Evolutionary conservation across 2,797 vertebrate species (phyloP).

Genomic region (Dendrocincla tyrannina): DNA sequence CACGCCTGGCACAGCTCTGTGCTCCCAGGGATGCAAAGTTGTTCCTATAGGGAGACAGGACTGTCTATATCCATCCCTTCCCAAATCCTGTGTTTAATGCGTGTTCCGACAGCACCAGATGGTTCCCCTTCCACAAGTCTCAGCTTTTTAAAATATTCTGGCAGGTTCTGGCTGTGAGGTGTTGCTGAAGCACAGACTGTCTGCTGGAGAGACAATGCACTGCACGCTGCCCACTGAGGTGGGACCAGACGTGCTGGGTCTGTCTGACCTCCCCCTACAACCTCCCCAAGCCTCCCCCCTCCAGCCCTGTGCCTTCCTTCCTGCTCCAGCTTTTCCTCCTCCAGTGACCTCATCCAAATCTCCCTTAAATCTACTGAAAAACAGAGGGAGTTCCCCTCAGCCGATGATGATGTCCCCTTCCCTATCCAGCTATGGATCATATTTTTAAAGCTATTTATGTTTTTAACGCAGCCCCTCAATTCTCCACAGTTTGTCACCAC

Average conservation of each 20-base stretch:
- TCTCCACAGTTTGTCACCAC: not conserved
- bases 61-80: not conserved
- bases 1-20: rapidly evolving
- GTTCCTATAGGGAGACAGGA: not conserved
- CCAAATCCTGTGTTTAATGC: not conserved
- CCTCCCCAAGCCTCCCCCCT: not conserved
- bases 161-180: not conserved
- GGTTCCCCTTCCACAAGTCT: not conserved
- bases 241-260: not conserved
- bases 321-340: not conserved
- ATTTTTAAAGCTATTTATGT: not conserved
- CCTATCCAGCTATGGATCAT: rapidly evolving
- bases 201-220: not conserved
- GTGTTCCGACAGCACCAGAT: not conserved
- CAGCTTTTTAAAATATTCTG: not conserved
- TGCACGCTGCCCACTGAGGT: not conserved
- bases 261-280: rapidly evolving
- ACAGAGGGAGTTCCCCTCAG: not conserved
- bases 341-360: not conserved
- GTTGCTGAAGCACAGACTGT: not conserved
- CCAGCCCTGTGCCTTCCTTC: not conserved
- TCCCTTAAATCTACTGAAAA: not conserved
- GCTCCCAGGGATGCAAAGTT: not conserved
- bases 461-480: not conserved
- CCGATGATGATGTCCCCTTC: rapidly evolving